Conservation (phyloP, 2,797 vertebrate genomes). For the Phoeniculus purpureus region DNA sequence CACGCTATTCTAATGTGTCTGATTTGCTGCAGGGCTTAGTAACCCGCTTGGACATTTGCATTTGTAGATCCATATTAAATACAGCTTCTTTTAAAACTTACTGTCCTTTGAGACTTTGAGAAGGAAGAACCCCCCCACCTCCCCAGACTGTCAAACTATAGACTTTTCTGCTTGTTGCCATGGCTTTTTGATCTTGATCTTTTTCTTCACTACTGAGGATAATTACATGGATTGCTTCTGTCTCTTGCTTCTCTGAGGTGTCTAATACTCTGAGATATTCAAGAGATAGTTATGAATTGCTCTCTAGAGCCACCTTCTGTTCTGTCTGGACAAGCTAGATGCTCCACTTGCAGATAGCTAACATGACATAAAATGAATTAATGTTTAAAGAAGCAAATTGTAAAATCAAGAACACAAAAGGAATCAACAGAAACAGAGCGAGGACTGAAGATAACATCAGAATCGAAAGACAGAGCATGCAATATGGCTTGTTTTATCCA, state of each 20-base stretch:
- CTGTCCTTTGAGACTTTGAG: not conserved
- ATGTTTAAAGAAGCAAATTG: not conserved
- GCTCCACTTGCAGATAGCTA: not conserved
- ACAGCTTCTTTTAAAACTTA: not conserved
- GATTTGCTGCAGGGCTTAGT: not conserved
- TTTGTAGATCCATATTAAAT: not conserved
- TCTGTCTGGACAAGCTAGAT: not conserved
- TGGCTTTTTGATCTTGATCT: not conserved
- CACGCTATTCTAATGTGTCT: not conserved
- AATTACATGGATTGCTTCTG: not conserved
- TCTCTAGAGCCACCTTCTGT: not conserved
- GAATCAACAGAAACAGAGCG: not conserved
- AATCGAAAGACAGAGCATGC: not conserved
- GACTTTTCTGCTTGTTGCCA: not conserved
- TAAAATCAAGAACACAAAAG: not conserved
- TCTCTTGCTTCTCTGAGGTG: not conserved
- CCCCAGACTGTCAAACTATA: not conserved
- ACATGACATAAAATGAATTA: not conserved
- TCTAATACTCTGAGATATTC: not conserved
- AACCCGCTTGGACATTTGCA: not conserved
- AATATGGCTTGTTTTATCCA: not conserved
- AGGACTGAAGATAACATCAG: not conserved
- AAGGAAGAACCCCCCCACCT: not conserved
- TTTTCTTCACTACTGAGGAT: not conserved
- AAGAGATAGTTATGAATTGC: not conserved